These are phyloP conservation scores for Archips xylosteana DNA, from an alignment of 2,888 invertebrate species.

Conservation along the genomic window DNA sequence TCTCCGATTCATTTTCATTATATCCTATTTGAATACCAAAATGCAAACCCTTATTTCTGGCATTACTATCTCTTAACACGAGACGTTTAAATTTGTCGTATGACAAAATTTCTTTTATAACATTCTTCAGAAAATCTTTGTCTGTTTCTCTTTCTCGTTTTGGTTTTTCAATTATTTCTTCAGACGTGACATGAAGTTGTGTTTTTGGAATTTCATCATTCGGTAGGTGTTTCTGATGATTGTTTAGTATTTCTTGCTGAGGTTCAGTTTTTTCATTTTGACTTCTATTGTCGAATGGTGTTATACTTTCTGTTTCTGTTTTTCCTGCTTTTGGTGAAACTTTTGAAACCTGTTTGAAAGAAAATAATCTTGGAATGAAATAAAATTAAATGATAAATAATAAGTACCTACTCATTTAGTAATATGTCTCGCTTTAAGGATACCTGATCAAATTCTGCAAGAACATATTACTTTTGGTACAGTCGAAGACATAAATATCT, in stretches of 20 bases:
- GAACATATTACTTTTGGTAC: no score
- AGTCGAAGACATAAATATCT: no score
- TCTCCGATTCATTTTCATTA: neutral
- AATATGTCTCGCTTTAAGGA: no score
- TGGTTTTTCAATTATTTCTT: neutral
- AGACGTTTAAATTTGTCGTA: neutral
- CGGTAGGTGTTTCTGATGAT: neutral
- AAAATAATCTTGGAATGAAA: neutral
- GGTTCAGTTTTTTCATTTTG: neutral
- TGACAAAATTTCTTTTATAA: neutral
- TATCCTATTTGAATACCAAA: neutral
- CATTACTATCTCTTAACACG: neutral
- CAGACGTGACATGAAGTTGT: neutral
- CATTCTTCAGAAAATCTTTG: neutral
- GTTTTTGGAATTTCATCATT: neutral
- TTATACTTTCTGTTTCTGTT: neutral
- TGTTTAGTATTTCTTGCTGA: neutral
- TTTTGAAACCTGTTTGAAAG: neutral
- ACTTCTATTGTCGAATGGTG: neutral
- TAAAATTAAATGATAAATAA: neutral
- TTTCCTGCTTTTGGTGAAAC: neutral
- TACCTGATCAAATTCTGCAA: neutral
- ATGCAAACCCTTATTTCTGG: neutral
- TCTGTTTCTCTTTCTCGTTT: conserved; percentile 8
- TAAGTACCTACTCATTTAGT: neutral